A percentile compares a stretch with the other conserved stretches of the same genome.
Evolutionary conservation across 2,797 vertebrate genomes (phyloP).

Genomic region (Phylloscopus collybita): DNA sequence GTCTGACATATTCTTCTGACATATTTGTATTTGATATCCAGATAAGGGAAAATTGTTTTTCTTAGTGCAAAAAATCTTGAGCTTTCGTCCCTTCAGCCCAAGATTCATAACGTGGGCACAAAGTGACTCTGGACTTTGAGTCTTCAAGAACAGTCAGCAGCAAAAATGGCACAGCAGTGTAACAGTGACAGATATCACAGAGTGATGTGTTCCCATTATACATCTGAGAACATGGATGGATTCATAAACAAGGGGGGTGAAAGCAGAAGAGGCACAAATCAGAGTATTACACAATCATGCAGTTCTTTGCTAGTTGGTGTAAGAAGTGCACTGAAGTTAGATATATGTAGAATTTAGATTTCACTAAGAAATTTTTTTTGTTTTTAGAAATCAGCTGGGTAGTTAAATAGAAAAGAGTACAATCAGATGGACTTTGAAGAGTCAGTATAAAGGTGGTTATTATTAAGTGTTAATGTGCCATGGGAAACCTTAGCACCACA

Average conservation of each 20-base stretch:
- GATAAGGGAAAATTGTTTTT: neutral
- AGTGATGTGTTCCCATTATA: neutral
- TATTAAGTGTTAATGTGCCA: neutral
- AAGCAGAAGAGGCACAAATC: neutral
- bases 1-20: neutral
- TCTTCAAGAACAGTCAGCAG: neutral
- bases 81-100: neutral
- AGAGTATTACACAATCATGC: neutral
- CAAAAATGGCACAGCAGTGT: neutral
- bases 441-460: neutral
- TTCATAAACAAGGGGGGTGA: neutral
- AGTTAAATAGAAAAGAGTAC: constrained; percentile 27
- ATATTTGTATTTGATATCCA: neutral
- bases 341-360: constrained; percentile 15
- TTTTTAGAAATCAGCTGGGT: neutral
- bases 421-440: neutral
- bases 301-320: neutral
- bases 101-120: neutral
- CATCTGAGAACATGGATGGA: neutral
- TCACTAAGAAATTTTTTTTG: neutral
- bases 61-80: neutral
- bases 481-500: neutral
- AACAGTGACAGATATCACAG: neutral
- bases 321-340: neutral
- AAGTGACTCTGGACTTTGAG: neutral